Evolutionary conservation across 1,140 invertebrate genomes (phyloP).

Genomic region (Drosophila ohnishii): DNA sequence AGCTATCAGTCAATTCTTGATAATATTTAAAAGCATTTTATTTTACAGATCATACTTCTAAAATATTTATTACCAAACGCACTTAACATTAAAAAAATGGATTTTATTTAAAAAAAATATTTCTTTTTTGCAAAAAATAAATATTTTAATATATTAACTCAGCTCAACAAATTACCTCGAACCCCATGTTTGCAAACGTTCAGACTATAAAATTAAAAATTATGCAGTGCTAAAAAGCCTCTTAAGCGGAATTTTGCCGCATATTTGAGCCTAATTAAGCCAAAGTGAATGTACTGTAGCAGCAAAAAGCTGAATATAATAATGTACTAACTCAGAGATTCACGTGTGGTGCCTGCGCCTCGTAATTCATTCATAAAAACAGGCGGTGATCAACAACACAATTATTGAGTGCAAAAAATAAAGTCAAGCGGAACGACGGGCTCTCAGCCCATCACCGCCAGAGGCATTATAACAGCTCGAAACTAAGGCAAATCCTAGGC

Average conservation of each 20-base stretch:
- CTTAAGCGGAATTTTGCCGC: conserved; percentile 30
- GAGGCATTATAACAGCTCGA: conserved; percentile 19
- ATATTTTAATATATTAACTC: conserved; percentile 3
- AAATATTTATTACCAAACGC: not conserved
- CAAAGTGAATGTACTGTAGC: conserved; percentile 60
- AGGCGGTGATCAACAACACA: conserved; percentile 41
- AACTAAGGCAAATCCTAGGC: conserved; percentile 12
- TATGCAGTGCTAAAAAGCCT: conserved; percentile 50
- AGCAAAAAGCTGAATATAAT: conserved; percentile 12
- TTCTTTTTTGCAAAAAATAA: not conserved
- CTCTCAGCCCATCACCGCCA: not conserved
- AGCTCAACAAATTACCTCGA: not conserved
- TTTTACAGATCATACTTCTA: no score
- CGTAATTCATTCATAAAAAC: conserved; percentile 74
- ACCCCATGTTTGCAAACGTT: not conserved
- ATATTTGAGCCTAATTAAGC: conserved; percentile 28
- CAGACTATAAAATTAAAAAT: conserved; percentile 17
- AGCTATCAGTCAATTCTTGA: no score
- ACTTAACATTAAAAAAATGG: not conserved
- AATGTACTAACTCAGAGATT: conserved; percentile 9
- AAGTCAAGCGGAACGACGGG: conserved; percentile 47
- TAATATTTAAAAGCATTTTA: no score
- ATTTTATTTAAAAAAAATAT: not conserved
- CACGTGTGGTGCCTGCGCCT: conserved; percentile 41
- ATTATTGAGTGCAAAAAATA: conserved; percentile 53